phyloP scores from a whole-genome alignment of 2,888 invertebrate species.

The Encarsia formosa region DNA sequence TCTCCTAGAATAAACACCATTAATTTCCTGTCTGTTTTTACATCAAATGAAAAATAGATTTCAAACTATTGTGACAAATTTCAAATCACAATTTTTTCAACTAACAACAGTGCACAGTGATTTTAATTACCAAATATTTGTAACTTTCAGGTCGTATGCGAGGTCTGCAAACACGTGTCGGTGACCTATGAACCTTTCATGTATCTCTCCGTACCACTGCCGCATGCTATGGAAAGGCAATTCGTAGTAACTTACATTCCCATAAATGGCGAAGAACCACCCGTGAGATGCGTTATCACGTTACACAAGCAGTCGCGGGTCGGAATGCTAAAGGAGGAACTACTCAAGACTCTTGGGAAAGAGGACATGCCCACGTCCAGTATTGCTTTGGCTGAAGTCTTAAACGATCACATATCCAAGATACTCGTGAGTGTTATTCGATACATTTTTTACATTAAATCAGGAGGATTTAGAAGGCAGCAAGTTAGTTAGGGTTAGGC shows the following conservation, averaged over 20 bases:
- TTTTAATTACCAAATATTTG: neutral
- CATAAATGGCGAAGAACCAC: slow-evolving; percentile 48
- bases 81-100: neutral
- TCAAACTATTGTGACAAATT: slow-evolving; percentile 22
- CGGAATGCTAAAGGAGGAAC: slow-evolving; percentile 54
- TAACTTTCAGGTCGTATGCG: slow-evolving; percentile 57
- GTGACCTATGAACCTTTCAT: slow-evolving; percentile 66
- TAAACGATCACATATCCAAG: slow-evolving; percentile 58
- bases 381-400: slow-evolving; percentile 58
- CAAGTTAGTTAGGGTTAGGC: slow-evolving; percentile 36
- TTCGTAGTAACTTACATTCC: slow-evolving; percentile 57
- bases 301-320: slow-evolving; percentile 58
- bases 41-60: slow-evolving; percentile 21
- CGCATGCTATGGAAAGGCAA: slow-evolving; percentile 61
- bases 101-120: neutral
- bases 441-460: slow-evolving; percentile 1
- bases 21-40: slow-evolving; percentile 27
- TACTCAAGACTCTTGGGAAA: slow-evolving; percentile 50
- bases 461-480: slow-evolving; percentile 47
- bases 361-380: slow-evolving; percentile 44
- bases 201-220: slow-evolving; percentile 64
- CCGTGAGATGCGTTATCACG: slow-evolving; percentile 54
- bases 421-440: slow-evolving; percentile 52
- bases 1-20: slow-evolving; percentile 25
- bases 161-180: slow-evolving; percentile 59